These are phyloP conservation scores for Andrena flavipes DNA, from an alignment of 2,888 invertebrate genomes.

Conservation along the genomic window DNA sequence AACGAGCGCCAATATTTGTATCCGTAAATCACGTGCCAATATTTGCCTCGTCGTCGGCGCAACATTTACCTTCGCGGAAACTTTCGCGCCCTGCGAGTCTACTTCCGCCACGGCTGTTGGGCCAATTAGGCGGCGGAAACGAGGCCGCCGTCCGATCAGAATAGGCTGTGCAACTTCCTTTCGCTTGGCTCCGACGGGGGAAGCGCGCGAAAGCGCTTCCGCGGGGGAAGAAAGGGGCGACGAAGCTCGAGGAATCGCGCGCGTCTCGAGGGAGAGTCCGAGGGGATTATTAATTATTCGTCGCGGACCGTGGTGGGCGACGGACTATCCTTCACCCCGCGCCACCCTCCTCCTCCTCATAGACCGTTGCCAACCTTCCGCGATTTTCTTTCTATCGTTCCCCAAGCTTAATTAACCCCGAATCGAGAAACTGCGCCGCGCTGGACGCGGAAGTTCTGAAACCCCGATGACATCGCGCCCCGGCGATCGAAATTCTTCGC, in stretches of 20 bases:
- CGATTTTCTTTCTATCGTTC: conserved; percentile 48
- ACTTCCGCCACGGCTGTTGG: conserved; percentile 19
- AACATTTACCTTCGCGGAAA: conserved; percentile 67
- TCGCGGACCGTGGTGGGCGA: conserved; percentile 32
- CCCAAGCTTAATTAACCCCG: conserved; percentile 72
- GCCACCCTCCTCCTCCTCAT: not conserved
- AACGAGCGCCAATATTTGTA: conserved; percentile 76
- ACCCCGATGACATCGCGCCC: conserved; percentile 69
- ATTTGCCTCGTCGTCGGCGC: conserved; percentile 66
- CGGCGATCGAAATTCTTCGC: conserved; percentile 28
- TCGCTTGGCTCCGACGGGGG: no score
- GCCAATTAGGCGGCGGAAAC: conserved; percentile 48
- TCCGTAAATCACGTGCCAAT: conserved; percentile 73
- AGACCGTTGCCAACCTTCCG: conserved; percentile 8
- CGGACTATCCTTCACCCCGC: conserved; percentile 31
- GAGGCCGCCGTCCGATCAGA: conserved; percentile 15
- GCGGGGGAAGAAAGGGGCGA: not conserved
- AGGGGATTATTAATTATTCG: conserved; percentile 69
- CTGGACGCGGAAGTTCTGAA: conserved; percentile 63
- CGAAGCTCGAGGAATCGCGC: conserved; percentile 11
- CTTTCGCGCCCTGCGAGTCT: conserved; percentile 52
- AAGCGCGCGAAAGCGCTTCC: not conserved
- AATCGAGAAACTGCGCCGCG: conserved; percentile 62
- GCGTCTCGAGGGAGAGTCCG: conserved; percentile 20
- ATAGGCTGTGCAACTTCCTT: not conserved